Evolutionary conservation across 2,797 vertebrate genomes (phyloP).

Genomic region (Gambusia yucatana): DNA sequence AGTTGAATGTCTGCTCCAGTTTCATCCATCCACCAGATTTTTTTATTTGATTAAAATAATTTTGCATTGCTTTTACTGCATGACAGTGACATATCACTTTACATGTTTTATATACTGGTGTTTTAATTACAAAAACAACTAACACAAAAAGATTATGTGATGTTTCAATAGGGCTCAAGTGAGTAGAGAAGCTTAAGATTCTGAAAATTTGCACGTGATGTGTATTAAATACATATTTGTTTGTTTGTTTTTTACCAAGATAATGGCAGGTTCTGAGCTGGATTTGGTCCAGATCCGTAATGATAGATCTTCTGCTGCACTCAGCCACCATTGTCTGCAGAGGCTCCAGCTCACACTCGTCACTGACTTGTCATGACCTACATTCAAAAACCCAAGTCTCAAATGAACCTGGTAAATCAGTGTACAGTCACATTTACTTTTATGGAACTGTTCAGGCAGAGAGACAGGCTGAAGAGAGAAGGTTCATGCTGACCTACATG

Average conservation of each 20-base stretch:
- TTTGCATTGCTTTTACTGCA: not conserved
- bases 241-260: slow-evolving; percentile 80
- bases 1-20: too few species aligned
- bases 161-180: slow-evolving; percentile 25
- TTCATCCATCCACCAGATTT: not conserved
- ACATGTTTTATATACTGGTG: not conserved
- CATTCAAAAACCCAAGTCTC: slow-evolving; percentile 41
- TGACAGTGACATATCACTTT: not conserved
- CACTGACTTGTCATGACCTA: slow-evolving; percentile 88
- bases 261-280: slow-evolving; percentile 72
- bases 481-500: slow-evolving; percentile 44
- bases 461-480: slow-evolving; percentile 28
- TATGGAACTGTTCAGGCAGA: slow-evolving; percentile 46
- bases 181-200: slow-evolving; percentile 1
- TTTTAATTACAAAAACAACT: not conserved
- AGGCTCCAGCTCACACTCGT: slow-evolving; percentile 88
- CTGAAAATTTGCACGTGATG: slow-evolving; percentile 8
- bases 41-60: not conserved
- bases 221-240: not conserved
- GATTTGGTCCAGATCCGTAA: slow-evolving; percentile 85
- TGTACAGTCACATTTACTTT: slow-evolving; percentile 52
- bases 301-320: slow-evolving; percentile 85
- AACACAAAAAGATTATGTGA: slow-evolving; percentile 2
- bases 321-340: slow-evolving; percentile 84
- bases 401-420: slow-evolving; percentile 35